phyloP scores from a whole-genome alignment of 2,113 vertebrate species.

The Bagarius yarrelli region DNA sequence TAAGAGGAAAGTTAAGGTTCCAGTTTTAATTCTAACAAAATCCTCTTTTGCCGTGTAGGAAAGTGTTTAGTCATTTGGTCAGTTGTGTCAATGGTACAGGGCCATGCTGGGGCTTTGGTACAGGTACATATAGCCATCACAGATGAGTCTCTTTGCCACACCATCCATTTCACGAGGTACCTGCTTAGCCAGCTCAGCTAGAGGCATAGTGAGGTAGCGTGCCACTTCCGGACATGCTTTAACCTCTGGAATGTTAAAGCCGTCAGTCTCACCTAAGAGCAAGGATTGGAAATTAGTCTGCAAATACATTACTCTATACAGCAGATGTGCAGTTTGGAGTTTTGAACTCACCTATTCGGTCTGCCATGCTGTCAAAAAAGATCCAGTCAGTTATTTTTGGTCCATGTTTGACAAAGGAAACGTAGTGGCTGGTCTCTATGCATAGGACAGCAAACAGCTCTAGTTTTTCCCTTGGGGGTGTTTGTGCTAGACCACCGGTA shows the following conservation, averaged over 20 bases:
- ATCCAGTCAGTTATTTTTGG: constrained; percentile 76
- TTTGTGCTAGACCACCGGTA: neutral
- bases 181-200: constrained; percentile 71
- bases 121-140: constrained; percentile 89
- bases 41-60: no score
- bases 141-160: constrained; percentile 86
- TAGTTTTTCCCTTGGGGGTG: constrained; percentile 73
- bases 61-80: no score
- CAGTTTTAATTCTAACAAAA: no score
- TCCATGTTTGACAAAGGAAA: constrained; percentile 85
- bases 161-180: constrained; percentile 84
- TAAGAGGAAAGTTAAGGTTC: no score
- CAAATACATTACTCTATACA: neutral
- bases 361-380: constrained; percentile 93
- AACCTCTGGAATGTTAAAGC: constrained; percentile 84
- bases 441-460: constrained; percentile 87
- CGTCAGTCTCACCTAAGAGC: constrained; percentile 72
- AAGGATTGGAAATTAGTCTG: neutral
- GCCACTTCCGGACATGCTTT: constrained; percentile 77
- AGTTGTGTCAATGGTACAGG: constrained; percentile 72
- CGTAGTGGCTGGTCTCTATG: constrained; percentile 91
- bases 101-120: constrained; percentile 82
- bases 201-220: constrained; percentile 74
- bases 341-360: constrained; percentile 75
- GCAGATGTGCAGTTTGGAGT: neutral